Base-by-base conservation (phyloP, 2,797 vertebrate genomes). In the Emys orbicularis region DNA sequence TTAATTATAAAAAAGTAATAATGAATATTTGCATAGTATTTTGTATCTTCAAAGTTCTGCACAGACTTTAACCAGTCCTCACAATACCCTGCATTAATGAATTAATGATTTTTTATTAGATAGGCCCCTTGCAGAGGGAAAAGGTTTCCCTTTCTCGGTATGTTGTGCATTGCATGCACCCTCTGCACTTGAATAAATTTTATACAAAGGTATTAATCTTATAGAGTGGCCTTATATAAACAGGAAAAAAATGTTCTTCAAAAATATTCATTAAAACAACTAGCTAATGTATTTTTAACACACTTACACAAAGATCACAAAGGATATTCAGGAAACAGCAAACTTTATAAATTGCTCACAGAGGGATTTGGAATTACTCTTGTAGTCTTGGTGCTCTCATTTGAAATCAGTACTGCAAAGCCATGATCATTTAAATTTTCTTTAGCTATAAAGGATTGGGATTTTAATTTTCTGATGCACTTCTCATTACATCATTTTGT, bases 401-500 rank as follows among this genome's bases (percentile, higher is more conserved):
- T 95, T 91, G 90, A 92, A 91, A 23, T 94, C 72, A 5, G 57
- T 92, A 29, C 81, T 92, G 83, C 57, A 81, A 93, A 96, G 44
- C 79, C n/a, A 96, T 47, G 53, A 93, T 56, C 44, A 41, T 29
- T 79, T 79, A 61, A 18, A 47, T n/a, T 83, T 59, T 81, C 90
- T 82, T 79, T 86, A 90, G n/a, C n/a, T 85, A 52, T 83, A 72
- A 89, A 90, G 34, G n/a, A 50, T 68, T 91, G 90, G 74, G 54
- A 88, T 97, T 96, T 95, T 53, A 84, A 87, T 96, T 95, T 96
- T 56, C 94, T 92, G 81, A 83, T 83, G 41, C 53, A 94, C 90
- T 97, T 93, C 96, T 79, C 82, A 84, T 0, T 8, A 96, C 90
- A 95, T 97, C 87, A 96, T 96, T 96, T 97, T 95, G 50, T 86